Base-by-base conservation (phyloP, 1,140 invertebrate genomes). In the Drosophila serrata region DNA sequence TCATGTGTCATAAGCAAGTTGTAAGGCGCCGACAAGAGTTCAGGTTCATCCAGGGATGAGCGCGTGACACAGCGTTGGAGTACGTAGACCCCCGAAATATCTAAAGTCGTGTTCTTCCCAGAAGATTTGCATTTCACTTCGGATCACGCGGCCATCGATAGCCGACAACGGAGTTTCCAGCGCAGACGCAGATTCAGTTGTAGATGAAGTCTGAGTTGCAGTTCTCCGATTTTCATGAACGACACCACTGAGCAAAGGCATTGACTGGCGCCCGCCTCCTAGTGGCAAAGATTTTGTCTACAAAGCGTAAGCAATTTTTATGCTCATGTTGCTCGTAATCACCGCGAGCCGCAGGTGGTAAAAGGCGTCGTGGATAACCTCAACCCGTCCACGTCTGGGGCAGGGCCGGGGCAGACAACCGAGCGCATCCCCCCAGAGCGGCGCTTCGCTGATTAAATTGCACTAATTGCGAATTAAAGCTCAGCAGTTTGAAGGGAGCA, bases 301-400 rank as follows among this genome's bases (percentile, higher is more conserved):
- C 63, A 56, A 57, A 82, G 65, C 79, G 67, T 88, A 88, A 86
- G 82, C 82, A 88, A 86, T 86, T 88, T 88, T 86, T 86, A 90
- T 90, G 88, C 84, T 84, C 88, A 88, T 91, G 80, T 91, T 91
- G 88, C 81, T 81, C 78, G 88, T 91, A 91, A 91, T 91, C 88
- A 91, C 88, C 67, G 82, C 81, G 57, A 87, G 88, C 88, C 88
- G 88, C 88, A 91, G 88, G 88, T 91, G 88, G 88, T 91, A 91
- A 91, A 81, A 79, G 75, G 51, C 64, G 61, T 72, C 51, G 59
- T 45, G 48, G 24, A 57, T 81, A 61, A 37, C 49, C 72, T 37
- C 55, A 51, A 33, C 22, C 33, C 53, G 53, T 42, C 65, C 17
- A 22, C 43, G 33, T 40, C 51, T 43, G 35, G 40, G 37, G 61